phyloP scores from a whole-genome alignment of 1,140 invertebrate genomes.

The Drosophila nigrodunni region DNA sequence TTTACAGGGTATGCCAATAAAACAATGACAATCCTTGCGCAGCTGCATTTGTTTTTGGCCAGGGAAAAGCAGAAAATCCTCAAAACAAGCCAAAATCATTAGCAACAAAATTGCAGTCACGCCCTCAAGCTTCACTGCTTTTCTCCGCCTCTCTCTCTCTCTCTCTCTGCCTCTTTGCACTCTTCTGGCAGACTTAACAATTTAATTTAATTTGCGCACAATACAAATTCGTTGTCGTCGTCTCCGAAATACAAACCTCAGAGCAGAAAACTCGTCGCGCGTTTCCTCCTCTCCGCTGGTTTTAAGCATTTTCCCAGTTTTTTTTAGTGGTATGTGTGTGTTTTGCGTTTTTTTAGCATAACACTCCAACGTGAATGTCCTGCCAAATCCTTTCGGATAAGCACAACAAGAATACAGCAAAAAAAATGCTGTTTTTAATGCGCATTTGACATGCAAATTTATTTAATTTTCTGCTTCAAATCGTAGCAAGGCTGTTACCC shows the following conservation, averaged over 20 bases:
- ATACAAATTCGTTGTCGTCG: constrained; percentile 35
- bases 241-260: constrained; percentile 42
- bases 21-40: not conserved
- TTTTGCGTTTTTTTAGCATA: constrained; percentile 24
- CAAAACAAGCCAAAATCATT: constrained; percentile 81
- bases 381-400: constrained; percentile 69
- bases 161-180: not conserved
- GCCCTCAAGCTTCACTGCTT: not conserved
- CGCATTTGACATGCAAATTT: constrained; percentile 82
- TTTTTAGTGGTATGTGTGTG: constrained; percentile 5
- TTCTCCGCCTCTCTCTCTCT: not conserved
- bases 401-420: constrained; percentile 33
- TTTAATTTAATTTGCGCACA: constrained; percentile 80
- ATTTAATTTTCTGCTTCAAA: constrained; percentile 82
- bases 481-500: constrained; percentile 11
- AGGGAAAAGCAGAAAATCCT: constrained; percentile 65
- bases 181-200: constrained; percentile 61
- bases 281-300: constrained; percentile 14
- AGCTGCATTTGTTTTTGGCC: constrained; percentile 29
- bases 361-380: constrained; percentile 29
- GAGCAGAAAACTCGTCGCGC: constrained; percentile 36
- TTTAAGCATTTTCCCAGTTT: constrained; percentile 38
- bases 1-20: not conserved
- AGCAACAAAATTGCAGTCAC: constrained; percentile 72
- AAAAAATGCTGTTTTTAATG: constrained; percentile 59